Evolutionary conservation across 2,113 vertebrate genomes (phyloP).

Genomic region (Polyodon spathula): DNA sequence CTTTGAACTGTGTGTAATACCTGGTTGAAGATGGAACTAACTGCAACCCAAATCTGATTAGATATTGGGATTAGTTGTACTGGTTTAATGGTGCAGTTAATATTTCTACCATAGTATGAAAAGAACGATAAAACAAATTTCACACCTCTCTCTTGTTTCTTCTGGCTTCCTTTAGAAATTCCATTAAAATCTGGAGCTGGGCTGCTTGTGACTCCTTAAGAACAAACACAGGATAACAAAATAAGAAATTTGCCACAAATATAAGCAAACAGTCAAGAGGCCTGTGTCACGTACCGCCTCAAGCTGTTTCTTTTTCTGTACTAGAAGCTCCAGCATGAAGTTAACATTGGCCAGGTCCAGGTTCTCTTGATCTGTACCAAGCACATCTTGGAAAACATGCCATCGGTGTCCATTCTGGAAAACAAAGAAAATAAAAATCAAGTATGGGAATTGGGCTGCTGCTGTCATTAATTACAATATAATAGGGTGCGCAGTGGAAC

Average conservation of each 20-base stretch:
- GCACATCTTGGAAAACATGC: conserved; percentile 89
- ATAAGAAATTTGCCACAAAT: background rate
- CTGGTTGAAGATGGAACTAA: too few species aligned
- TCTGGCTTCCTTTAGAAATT: conserved; percentile 96
- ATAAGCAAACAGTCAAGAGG: too few species aligned
- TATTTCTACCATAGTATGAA: too few species aligned
- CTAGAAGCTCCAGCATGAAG: conserved; percentile 87
- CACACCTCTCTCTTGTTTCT: conserved; percentile 95
- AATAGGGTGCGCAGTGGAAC: background rate
- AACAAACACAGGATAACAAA: conserved; percentile 32
- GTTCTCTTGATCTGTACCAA: conserved; percentile 91
- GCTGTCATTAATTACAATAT: background rate
- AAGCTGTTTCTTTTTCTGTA: conserved; percentile 95
- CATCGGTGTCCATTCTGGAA: conserved; percentile 86
- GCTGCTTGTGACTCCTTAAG: conserved; percentile 92
- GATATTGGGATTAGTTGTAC: too few species aligned
- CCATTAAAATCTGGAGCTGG: conserved; percentile 93
- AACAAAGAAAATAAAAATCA: conserved; percentile 15
- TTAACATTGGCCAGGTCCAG: conserved; percentile 95
- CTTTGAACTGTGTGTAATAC: too few species aligned
- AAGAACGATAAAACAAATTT: background rate
- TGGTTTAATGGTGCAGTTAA: too few species aligned
- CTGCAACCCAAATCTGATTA: too few species aligned
- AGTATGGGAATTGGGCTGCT: background rate
- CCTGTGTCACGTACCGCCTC: conserved; percentile 71